Conservation (phyloP, 2,888 invertebrate species). For the Plebejus melissa region DNA sequence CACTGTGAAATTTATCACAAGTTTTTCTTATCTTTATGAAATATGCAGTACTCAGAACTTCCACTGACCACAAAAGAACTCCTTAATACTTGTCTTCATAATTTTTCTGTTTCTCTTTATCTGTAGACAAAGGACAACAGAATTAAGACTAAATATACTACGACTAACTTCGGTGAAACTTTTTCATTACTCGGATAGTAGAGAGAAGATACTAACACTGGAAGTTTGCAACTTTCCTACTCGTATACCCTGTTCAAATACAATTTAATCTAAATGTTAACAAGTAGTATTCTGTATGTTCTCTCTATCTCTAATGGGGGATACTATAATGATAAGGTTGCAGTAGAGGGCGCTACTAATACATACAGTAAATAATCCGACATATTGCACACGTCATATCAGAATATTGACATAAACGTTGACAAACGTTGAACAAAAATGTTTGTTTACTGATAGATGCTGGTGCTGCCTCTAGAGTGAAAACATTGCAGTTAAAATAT, state of each 20-base stretch:
- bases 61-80: not conserved
- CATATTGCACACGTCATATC: no score
- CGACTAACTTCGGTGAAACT: not conserved
- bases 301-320: no score
- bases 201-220: not conserved
- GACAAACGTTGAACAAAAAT: no score
- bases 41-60: not conserved
- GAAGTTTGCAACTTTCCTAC: not conserved
- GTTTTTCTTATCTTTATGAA: constrained; percentile 16
- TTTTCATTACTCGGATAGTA: constrained; percentile 17
- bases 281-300: not conserved
- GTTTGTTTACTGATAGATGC: no score
- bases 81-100: constrained; percentile 10
- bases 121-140: constrained; percentile 8
- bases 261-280: not conserved
- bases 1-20: not conserved
- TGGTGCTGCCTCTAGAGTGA: no score
- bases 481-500: no score
- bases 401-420: no score
- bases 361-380: no score
- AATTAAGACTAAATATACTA: constrained; percentile 23
- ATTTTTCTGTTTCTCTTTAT: constrained; percentile 17
- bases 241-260: not conserved
- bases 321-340: no score
- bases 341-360: no score